These are phyloP conservation scores for Lacerta bilineata DNA, from an alignment of 2,797 vertebrate genomes.

Conservation along the genomic window DNA sequence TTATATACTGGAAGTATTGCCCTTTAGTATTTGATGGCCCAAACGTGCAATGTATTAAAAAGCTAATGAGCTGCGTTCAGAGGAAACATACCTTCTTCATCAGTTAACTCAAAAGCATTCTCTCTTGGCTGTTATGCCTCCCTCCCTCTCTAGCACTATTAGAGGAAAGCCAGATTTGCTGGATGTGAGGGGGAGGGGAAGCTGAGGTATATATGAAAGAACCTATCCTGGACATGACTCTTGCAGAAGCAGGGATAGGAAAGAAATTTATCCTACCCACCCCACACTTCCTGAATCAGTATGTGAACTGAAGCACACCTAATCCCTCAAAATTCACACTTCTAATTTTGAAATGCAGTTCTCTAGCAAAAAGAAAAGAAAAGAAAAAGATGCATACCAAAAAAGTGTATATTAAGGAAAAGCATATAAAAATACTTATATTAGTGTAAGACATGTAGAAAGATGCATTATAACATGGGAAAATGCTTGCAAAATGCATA, in stretches of 20 bases:
- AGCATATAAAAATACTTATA: no score
- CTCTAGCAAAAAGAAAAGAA: no score
- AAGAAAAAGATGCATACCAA: no score
- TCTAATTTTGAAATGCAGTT: no score
- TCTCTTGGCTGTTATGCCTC: not conserved
- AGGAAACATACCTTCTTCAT: not conserved
- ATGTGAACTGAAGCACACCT: no score
- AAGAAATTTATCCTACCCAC: not conserved
- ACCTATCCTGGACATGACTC: not conserved
- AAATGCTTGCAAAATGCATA: no score
- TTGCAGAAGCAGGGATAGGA: not conserved
- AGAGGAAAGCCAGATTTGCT: not conserved
- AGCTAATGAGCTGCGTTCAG: not conserved
- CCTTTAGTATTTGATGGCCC: not conserved
- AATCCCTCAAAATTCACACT: no score
- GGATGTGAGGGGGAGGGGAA: not conserved
- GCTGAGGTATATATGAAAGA: not conserved
- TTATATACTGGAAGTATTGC: slow-evolving; percentile 46
- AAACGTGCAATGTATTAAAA: slow-evolving; percentile 22
- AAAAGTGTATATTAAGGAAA: no score
- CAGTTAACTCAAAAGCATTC: slow-evolving; percentile 15
- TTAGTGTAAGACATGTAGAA: no score
- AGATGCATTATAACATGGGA: no score
- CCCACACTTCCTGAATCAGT: no score
- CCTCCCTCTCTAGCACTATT: not conserved